phyloP scores from a whole-genome alignment of 2,888 invertebrate species.

The Schizaphis graminum region DNA sequence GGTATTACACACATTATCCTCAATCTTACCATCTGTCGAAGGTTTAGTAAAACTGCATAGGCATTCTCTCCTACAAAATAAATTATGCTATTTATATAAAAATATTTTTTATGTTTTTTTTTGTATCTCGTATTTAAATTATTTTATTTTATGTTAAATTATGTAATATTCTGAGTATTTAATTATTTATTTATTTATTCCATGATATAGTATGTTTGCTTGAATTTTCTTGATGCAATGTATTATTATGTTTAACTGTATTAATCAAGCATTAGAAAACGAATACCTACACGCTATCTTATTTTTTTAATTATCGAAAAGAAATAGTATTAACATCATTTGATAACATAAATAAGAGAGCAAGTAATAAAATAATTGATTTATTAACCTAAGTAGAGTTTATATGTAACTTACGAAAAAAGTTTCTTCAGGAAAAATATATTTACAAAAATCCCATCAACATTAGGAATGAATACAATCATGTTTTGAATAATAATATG shows the following conservation, averaged over 20 bases:
- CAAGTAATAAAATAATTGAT: neutral
- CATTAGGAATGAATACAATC: neutral
- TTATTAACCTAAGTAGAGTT: neutral
- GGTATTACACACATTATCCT: constrained; percentile 44
- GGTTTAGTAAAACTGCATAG: constrained; percentile 34
- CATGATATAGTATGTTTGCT: neutral
- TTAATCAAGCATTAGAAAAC: neutral
- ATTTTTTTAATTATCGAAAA: neutral
- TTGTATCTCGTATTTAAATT: neutral
- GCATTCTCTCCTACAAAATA: constrained; percentile 16
- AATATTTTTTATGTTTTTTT: neutral
- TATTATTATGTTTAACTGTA: neutral
- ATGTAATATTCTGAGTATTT: neutral
- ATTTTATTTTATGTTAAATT: neutral
- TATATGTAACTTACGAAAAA: neutral
- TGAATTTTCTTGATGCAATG: neutral
- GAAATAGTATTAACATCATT: neutral
- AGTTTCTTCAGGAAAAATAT: neutral
- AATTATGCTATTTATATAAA: neutral
- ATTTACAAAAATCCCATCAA: neutral
- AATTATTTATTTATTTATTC: neutral
- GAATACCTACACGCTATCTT: neutral
- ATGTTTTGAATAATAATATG: neutral
- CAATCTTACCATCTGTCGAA: neutral
- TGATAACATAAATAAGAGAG: neutral